These are phyloP conservation scores for Homarus americanus DNA, from an alignment of 1,140 invertebrate genomes.

Conservation along the genomic window DNA sequence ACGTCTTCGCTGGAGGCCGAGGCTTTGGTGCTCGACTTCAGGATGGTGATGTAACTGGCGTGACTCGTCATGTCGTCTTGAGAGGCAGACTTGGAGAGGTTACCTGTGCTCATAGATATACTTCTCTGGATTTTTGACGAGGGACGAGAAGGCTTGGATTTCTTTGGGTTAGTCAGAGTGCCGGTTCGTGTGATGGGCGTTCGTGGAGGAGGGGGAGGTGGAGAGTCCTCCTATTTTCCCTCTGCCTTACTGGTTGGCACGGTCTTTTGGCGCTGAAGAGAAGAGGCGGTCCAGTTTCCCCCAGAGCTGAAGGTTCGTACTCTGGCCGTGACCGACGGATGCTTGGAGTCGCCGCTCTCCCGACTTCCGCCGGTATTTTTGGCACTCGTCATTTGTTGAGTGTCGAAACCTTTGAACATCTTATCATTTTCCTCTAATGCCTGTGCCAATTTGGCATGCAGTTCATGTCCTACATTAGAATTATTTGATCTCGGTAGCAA, in stretches of 20 bases:
- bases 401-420: slow-evolving; percentile 74
- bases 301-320: slow-evolving; percentile 57
- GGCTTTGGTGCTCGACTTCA: slow-evolving; percentile 53
- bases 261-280: slow-evolving; percentile 61
- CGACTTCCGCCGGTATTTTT: slow-evolving; percentile 17
- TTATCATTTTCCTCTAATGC: slow-evolving; percentile 74
- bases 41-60: slow-evolving; percentile 35
- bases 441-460: slow-evolving; percentile 70
- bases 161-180: slow-evolving; percentile 61
- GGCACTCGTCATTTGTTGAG: slow-evolving; percentile 17
- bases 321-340: slow-evolving; percentile 50
- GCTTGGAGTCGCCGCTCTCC: slow-evolving; percentile 28
- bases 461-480: slow-evolving; percentile 59
- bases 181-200: slow-evolving; percentile 57
- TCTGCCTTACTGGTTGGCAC: slow-evolving; percentile 61
- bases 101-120: slow-evolving; percentile 65
- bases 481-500: slow-evolving; percentile 62
- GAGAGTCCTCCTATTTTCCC: slow-evolving; percentile 43
- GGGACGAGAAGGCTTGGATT: slow-evolving; percentile 1
- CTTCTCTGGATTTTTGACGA: slow-evolving; percentile 59
- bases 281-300: background rate
- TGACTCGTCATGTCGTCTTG: slow-evolving; percentile 71
- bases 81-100: slow-evolving; percentile 74
- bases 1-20: slow-evolving; percentile 72
- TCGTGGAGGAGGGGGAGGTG: slow-evolving; percentile 58